Conservation (phyloP, 2,113 vertebrate genomes). For the Patagioenas fasciata region DNA sequence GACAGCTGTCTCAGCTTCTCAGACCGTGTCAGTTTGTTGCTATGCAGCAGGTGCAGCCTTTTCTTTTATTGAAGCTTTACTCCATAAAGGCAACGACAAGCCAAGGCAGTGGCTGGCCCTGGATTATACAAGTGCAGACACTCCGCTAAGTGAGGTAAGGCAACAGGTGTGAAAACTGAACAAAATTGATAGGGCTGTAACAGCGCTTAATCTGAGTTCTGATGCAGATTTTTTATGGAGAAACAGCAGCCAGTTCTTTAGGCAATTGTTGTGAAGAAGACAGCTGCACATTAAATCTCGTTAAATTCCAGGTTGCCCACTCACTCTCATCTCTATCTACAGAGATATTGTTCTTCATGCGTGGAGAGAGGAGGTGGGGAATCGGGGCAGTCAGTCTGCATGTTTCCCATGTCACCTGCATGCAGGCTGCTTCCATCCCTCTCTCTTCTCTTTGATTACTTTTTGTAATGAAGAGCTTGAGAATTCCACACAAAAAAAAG, state of each 20-base stretch:
- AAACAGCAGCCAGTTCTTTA: slow-evolving; percentile 28
- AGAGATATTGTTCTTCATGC: neutral
- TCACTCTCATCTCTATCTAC: neutral
- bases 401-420: neutral
- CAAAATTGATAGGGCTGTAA: slow-evolving; percentile 50
- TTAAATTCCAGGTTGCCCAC: slow-evolving; percentile 8
- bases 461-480: neutral
- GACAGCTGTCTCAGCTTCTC: slow-evolving; percentile 81
- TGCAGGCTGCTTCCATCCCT: neutral
- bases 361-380: neutral
- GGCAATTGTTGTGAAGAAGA: slow-evolving; percentile 16
- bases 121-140: slow-evolving; percentile 81
- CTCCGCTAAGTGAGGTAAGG: slow-evolving; percentile 83
- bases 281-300: neutral
- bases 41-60: slow-evolving; percentile 82
- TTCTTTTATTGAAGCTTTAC: slow-evolving; percentile 74
- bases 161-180: slow-evolving; percentile 77
- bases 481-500: neutral
- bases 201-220: slow-evolving; percentile 64
- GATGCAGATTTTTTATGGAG: slow-evolving; percentile 43
- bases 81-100: slow-evolving; percentile 76
- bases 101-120: slow-evolving; percentile 79
- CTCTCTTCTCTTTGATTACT: neutral
- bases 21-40: slow-evolving; percentile 75
- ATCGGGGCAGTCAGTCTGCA: neutral